These are phyloP conservation scores for Peribatodes rhomboidaria DNA, from an alignment of 2,888 invertebrate species.

Conservation along the genomic window DNA sequence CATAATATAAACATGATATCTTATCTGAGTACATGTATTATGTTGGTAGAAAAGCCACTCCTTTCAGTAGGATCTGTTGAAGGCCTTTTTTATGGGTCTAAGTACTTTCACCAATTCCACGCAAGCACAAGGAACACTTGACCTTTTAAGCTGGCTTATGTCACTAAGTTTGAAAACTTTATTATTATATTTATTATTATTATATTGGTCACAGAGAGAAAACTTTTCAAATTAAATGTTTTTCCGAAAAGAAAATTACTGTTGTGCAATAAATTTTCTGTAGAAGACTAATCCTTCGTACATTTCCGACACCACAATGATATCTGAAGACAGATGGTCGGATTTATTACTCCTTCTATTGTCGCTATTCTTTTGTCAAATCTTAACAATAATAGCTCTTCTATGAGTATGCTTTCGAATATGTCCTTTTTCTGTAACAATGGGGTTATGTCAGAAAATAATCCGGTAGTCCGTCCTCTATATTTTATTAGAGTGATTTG, in stretches of 20 bases:
- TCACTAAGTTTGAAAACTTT: background rate
- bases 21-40: no score
- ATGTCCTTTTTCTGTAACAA: conserved; percentile 17
- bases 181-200: background rate
- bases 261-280: conserved; percentile 15
- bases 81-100: no score
- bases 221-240: conserved; percentile 3
- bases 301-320: conserved; percentile 30
- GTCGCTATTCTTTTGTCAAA: conserved; percentile 37
- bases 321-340: conserved; percentile 41
- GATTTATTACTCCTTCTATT: conserved; percentile 37
- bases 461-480: background rate
- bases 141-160: background rate
- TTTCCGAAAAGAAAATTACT: conserved; percentile 2
- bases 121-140: no score
- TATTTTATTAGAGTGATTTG: conserved; percentile 1
- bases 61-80: no score
- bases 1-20: no score
- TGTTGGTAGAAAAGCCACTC: no score
- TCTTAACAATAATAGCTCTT: conserved; percentile 20
- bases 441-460: conserved; percentile 19
- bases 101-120: no score
- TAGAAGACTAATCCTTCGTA: conserved; percentile 18
- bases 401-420: conserved; percentile 12
- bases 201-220: background rate